A percentile compares a stretch with the other conserved stretches of the same genome.
phyloP scores from a whole-genome alignment of 2,888 invertebrate genomes.

The Pseudeuparius sepicola region DNA sequence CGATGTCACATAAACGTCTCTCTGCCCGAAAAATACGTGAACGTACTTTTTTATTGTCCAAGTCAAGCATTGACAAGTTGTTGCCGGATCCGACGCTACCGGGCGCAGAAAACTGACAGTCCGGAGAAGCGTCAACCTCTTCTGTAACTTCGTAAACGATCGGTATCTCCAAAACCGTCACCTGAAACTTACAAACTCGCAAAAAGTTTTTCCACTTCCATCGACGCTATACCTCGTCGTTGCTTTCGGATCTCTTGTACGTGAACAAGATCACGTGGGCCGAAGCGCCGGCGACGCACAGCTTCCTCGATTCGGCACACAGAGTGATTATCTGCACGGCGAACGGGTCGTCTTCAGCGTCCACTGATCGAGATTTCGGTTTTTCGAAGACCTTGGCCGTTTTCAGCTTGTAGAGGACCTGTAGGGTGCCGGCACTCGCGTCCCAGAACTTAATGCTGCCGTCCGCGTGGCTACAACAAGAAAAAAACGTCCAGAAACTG shows the following conservation, averaged over 20 bases:
- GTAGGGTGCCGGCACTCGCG: slow-evolving; percentile 89
- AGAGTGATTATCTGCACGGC: slow-evolving; percentile 83
- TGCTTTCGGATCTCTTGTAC: slow-evolving; percentile 85
- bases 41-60: slow-evolving; percentile 43
- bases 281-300: slow-evolving; percentile 85
- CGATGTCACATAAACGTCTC: too few relatives aligned
- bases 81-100: slow-evolving; percentile 36
- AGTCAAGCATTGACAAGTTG: slow-evolving; percentile 37
- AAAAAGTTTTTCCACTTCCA: slow-evolving; percentile 1
- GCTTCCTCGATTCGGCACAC: slow-evolving; percentile 84
- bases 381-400: slow-evolving; percentile 86
- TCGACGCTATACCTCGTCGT: slow-evolving; percentile 53
- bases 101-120: slow-evolving; percentile 55
- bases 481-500: slow-evolving; percentile 6
- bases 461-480: slow-evolving; percentile 76
- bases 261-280: slow-evolving; percentile 93
- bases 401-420: slow-evolving; percentile 95
- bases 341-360: slow-evolving; percentile 76
- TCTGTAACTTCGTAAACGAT: slow-evolving; percentile 75
- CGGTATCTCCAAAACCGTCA: slow-evolving; percentile 63
- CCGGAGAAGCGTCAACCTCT: slow-evolving; percentile 70
- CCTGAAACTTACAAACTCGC: slow-evolving; percentile 11
- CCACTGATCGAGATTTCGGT: slow-evolving; percentile 53
- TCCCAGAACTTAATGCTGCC: slow-evolving; percentile 99
- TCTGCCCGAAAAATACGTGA: too few relatives aligned